Base-by-base conservation (phyloP, 2,797 vertebrate species). In the Acropternis orthonyx region DNA sequence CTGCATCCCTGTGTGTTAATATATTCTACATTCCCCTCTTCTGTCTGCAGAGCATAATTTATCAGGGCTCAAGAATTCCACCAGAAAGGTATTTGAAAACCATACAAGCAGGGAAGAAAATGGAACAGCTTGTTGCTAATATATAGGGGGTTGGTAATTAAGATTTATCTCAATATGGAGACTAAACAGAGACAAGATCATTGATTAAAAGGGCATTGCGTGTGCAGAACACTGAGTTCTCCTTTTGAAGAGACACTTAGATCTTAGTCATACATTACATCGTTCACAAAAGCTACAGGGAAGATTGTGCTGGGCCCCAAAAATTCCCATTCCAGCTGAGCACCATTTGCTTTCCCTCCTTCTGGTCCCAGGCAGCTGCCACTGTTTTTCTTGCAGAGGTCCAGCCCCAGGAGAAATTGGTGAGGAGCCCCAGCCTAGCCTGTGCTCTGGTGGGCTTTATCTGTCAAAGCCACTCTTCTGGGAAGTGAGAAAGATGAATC, bases 111-210 rank as follows among this genome's bases (percentile, higher is more conserved):
- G 65, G 39, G 63, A 39, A 52, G 44, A 39, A 93, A 71, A 54
- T 63, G 37, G 83, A 93, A 65, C 0, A 2, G 46, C 63, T 81
- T 80, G 63, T 71, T 71, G 32, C 59, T 84, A 21, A 52, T 61
- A 52, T 61, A 77, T 6, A 58, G 55, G 54, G 32, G 73, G 21
- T 51, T 65, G 48, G 62, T 95, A 88, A 84, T 84, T 96, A 89
- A 95, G 91, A 93, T 81, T 91, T 94, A 93, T 89, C 74, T 95
- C 56, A 55, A 75, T 66, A 39, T 44, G 69, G 69, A 80, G 77
- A 61, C 73, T 63, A 24, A 78, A 62, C 75, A 80, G 67, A 75
- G 84, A 36, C 65, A 65, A 77, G 52, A 43, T 48, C 9, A 48
- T 85, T 80, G 82, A 96, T 91, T 93, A 90, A 87, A 83, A 85